Percentiles rank a stretch among this genome's conserved stretches.
Evolutionary conservation across 1,140 invertebrate genomes (phyloP).

Genomic region (Oncopeltus fasciatus): DNA sequence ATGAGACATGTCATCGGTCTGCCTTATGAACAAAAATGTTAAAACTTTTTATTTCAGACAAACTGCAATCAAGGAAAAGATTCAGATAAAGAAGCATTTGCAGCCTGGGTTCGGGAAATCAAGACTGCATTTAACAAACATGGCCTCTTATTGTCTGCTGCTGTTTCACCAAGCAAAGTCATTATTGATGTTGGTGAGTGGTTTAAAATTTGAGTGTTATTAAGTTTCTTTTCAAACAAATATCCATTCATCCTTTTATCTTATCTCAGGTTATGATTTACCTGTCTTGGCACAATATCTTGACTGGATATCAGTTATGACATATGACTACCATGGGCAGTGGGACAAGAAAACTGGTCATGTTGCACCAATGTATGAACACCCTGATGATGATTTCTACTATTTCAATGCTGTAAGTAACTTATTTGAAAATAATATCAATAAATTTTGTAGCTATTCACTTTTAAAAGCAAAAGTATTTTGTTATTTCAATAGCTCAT

Average conservation of each 20-base stretch:
- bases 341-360: constrained; percentile 75
- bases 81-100: constrained; percentile 67
- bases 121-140: constrained; percentile 54
- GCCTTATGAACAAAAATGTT: too few species aligned
- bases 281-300: constrained; percentile 50
- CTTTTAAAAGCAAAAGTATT: too few species aligned
- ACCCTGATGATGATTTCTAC: constrained; percentile 53
- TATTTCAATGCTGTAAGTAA: constrained; percentile 32
- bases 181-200: constrained; percentile 54
- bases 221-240: neutral
- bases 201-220: neutral
- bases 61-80: constrained; percentile 69
- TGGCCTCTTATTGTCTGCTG: constrained; percentile 61
- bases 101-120: constrained; percentile 54
- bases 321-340: constrained; percentile 75
- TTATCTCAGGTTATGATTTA: constrained; percentile 54
- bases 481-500: too few species aligned
- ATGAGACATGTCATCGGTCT: too few species aligned
- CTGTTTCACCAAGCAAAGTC: constrained; percentile 75
- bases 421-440: neutral
- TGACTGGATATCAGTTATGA: constrained; percentile 79
- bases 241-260: neutral
- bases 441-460: too few species aligned
- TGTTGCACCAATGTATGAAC: constrained; percentile 63
- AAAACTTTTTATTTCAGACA: constrained; percentile 24